Evolutionary conservation across 2,797 vertebrate genomes (phyloP).

Genomic region (Geotria australis): DNA sequence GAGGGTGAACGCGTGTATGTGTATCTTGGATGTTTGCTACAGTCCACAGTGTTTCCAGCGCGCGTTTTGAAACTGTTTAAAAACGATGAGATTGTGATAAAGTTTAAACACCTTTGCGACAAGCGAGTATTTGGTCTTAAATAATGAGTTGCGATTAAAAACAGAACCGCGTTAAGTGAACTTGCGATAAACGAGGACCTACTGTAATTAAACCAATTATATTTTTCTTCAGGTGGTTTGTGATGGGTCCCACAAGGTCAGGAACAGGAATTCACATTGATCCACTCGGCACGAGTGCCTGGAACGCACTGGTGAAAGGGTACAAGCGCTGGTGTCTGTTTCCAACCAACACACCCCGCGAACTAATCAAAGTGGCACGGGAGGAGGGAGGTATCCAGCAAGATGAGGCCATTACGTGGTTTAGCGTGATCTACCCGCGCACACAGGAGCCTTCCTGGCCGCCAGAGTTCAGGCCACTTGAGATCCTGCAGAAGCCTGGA

Average conservation of each 20-base stretch:
- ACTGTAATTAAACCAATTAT: no score
- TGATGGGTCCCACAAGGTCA: constrained; percentile 79
- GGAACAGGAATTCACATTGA: constrained; percentile 95
- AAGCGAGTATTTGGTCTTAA: no score
- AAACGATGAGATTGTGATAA: no score
- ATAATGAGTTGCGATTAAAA: no score
- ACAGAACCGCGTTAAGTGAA: no score
- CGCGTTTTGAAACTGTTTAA: no score
- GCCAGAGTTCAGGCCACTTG: constrained; percentile 52
- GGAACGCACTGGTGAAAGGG: constrained; percentile 86
- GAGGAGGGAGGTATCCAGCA: constrained; percentile 90
- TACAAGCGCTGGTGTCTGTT: constrained; percentile 94
- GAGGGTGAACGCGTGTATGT: no score
- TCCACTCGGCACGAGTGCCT: constrained; percentile 77
- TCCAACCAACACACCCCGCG: constrained; percentile 69
- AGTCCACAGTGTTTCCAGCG: no score
- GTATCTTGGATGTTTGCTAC: no score
- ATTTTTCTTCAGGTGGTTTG: constrained; percentile 43
- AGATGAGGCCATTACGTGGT: constrained; percentile 96
- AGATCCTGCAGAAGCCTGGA: constrained; percentile 64
- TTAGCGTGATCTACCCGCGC: constrained; percentile 55
- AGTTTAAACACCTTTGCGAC: no score
- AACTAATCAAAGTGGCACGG: constrained; percentile 71
- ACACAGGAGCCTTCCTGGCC: constrained; percentile 66
- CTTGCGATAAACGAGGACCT: no score